Evolutionary conservation across 2,797 vertebrate species (phyloP).

Genomic region (Anguilla megastoma): DNA sequence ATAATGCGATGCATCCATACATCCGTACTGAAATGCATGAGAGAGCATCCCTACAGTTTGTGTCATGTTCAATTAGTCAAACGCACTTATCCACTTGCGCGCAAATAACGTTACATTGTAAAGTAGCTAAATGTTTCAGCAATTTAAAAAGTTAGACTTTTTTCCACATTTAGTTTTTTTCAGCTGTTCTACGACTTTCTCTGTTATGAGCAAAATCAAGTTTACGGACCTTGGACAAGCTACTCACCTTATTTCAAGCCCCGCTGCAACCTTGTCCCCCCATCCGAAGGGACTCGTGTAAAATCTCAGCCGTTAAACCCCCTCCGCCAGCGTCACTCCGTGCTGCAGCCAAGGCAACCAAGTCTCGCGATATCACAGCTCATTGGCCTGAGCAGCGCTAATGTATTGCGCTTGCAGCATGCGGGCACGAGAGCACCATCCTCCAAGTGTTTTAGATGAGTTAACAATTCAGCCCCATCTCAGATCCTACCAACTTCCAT

Average conservation of each 20-base stretch:
- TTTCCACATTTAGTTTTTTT: neutral
- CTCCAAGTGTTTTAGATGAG: neutral
- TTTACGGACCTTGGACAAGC: neutral
- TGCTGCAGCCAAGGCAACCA: slow-evolving; percentile 73
- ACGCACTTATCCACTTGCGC: neutral
- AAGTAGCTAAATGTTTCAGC: neutral
- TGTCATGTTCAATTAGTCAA: slow-evolving; percentile 10
- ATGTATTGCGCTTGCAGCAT: neutral
- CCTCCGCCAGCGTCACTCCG: slow-evolving; percentile 54
- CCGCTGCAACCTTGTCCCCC: slow-evolving; percentile 30
- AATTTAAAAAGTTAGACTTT: slow-evolving; percentile 28
- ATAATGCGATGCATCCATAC: neutral
- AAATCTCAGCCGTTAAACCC: slow-evolving; percentile 40
- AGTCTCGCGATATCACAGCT: slow-evolving; percentile 73
- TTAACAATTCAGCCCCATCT: neutral
- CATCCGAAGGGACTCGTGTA: slow-evolving; percentile 31
- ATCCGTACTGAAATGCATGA: neutral
- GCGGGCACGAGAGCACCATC: neutral
- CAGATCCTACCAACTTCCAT: neutral
- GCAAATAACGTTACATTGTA: neutral
- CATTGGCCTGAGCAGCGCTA: neutral
- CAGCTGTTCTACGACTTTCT: neutral
- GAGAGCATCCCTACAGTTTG: neutral
- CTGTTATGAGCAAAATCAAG: slow-evolving; percentile 5
- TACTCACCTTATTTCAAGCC: slow-evolving; percentile 44